Base-by-base conservation (phyloP, 2,113 vertebrate genomes). In the Callithrix jacchus region DNA sequence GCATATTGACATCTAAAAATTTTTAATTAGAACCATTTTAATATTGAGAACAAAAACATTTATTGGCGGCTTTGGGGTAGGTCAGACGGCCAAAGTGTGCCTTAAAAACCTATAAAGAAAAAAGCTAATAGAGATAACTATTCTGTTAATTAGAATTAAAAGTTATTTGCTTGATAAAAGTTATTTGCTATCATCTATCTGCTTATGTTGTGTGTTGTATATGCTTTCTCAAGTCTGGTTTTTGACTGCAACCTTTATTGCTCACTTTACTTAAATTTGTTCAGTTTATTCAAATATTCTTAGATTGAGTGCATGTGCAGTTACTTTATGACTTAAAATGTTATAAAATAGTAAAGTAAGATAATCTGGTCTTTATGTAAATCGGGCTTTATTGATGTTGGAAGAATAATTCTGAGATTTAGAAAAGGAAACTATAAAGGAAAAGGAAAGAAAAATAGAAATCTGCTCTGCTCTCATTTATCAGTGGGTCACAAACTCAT, bases 141-240 rank as follows among this genome's bases (percentile, higher is more conserved):
- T 52, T 30, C 25, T 96, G n/a, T 47, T 79, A 89, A 11, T 83
- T 90, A 77, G 89, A 89, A 79, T 89, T 42, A 77, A 93, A 64
- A 82, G 4, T 35, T 71, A 93, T 66, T 94, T 95, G 77, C 37
- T 52, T n/a, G n/a, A n/a, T 42, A 77, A 93, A 64, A 82, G 4
- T 35, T 71, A 93, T 66, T 94, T 95, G 77, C 37, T 52, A 13
- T 1, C 76, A 40, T 79, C n/a, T 83, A 82, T 16, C 25, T 94
- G 25, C 12, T 68, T 64, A 74, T 56, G 17, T 61, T 70, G 37
- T 86, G 76, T 21, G 47, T 47, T 82, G 37, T 64, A 0, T 20
- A 68, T 84, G 37, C 2, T 88, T 3, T 91, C 52, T 73, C 35
- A 73, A 74, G 3, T 45, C 32, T 86, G 6, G 12, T 49, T 81